Evolutionary conservation across 2,113 vertebrate genomes (phyloP), one percentile per base, ranked within the genome.

Genomic region (Crotalus tigris): DNA sequence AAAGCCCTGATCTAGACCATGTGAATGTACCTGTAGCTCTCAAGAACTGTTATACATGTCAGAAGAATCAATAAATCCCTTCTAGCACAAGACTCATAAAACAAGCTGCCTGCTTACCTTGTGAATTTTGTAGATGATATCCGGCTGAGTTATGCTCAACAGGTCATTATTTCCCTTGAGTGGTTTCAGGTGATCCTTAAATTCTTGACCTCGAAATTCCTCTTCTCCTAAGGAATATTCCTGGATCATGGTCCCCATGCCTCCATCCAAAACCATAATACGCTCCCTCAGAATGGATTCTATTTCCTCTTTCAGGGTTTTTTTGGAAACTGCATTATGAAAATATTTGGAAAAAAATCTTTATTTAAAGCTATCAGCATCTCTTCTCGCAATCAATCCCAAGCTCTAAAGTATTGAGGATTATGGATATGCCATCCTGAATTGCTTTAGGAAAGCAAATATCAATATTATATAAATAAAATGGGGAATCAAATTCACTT

Each of bases 201-300:
- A 99, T 93, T 99, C 99, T 0, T 97, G 96, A 9, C 98, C 99
- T 92, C 98, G 97, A 96, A 99, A 99, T 94, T 98, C 97, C 0
- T 98, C 98, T 90, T 99, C 99, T 85, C 96, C 96, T 0, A 99
- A 96, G 1, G 92, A 96, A 10, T 96, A 96, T 61, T 97, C 98
- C 95, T 99, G 99, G 95, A 99, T 98, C 99, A 99, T 99, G n/a
- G 99, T 99, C 9, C 99, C 99, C 99, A 99, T 99, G 2, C 98
- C 99, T 8, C 99, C 99, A 53, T 99, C 99, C 85, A 99, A 97
- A 94, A 99, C 96, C 98, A 99, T 98, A 91, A 99, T 99, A 94
- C 98, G 98, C 89, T 98, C 97, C 96, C 85, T 97, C 49, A 99
- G 97, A 91, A 98, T 88, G 4, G 96, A 96, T 92, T 97, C 96